Evolutionary conservation across 2,888 invertebrate genomes (phyloP).

Genomic region (Lepidochitona cinerea): DNA sequence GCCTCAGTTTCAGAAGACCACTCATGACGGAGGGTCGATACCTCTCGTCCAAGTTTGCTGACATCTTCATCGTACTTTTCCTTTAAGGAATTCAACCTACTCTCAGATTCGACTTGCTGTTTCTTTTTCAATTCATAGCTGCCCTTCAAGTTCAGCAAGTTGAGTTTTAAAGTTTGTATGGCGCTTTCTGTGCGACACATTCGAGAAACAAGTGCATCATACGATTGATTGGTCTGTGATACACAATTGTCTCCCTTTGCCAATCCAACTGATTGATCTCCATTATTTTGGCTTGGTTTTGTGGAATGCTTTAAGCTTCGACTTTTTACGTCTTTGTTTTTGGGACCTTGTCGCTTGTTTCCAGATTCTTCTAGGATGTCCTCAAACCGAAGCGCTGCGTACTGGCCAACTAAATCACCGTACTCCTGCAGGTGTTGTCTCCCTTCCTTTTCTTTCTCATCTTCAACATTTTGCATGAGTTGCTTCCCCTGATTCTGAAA

Average conservation of each 20-base stretch:
- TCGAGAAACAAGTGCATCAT: slow-evolving; percentile 49
- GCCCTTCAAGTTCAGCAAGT: slow-evolving; percentile 52
- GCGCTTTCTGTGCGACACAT: slow-evolving; percentile 63
- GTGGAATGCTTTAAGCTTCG: neutral
- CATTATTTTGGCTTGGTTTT: neutral
- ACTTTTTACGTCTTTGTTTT: neutral
- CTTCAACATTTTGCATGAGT: too few species aligned
- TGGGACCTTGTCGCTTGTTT: slow-evolving; percentile 20
- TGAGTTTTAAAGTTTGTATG: slow-evolving; percentile 59
- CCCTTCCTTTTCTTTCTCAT: neutral
- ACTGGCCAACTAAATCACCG: slow-evolving; percentile 44
- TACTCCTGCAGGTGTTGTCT: neutral
- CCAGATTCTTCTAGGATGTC: slow-evolving; percentile 12
- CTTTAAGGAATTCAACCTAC: slow-evolving; percentile 43
- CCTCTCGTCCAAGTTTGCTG: slow-evolving; percentile 45
- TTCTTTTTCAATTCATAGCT: slow-evolving; percentile 48
- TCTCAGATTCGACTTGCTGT: slow-evolving; percentile 42
- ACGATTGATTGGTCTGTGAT: slow-evolving; percentile 34
- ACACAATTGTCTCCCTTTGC: neutral
- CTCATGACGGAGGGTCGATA: slow-evolving; percentile 50
- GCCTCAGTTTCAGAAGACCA: slow-evolving; percentile 41
- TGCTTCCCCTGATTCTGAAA: too few species aligned
- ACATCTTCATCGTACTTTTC: slow-evolving; percentile 56
- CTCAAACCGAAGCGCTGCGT: slow-evolving; percentile 43
- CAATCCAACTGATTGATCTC: neutral